Evolutionary conservation across 2,888 invertebrate genomes (phyloP).

Genomic region (Amphipyra berbera): DNA sequence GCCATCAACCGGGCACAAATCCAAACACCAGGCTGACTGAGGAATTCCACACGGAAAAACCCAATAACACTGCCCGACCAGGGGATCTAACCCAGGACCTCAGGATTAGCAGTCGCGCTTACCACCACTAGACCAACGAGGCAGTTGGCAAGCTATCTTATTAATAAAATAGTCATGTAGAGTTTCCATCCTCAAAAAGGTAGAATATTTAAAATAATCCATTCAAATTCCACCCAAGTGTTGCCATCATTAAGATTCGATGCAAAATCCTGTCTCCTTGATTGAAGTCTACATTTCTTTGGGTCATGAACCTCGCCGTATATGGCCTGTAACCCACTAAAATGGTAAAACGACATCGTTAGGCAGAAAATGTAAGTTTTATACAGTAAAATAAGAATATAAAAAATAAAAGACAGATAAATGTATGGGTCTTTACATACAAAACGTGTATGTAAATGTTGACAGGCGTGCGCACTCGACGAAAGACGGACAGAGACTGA

Average conservation of each 20-base stretch:
- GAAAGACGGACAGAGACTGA: conserved; percentile 80
- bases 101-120: too few species aligned
- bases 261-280: conserved; percentile 53
- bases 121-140: too few species aligned
- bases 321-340: conserved; percentile 63
- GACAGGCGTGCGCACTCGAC: conserved; percentile 76
- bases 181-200: background rate
- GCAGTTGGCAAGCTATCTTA: background rate
- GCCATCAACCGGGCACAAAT: too few species aligned
- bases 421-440: conserved; percentile 69
- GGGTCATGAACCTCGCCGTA: conserved; percentile 59
- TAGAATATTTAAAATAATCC: conserved; percentile 15
- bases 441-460: conserved; percentile 81
- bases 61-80: too few species aligned
- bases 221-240: conserved; percentile 49
- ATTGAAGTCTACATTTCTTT: conserved; percentile 60
- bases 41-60: too few species aligned
- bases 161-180: too few species aligned
- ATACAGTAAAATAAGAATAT: conserved; percentile 69
- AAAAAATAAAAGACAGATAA: conserved; percentile 65
- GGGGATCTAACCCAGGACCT: too few species aligned
- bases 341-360: conserved; percentile 82
- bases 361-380: conserved; percentile 77
- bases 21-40: too few species aligned
- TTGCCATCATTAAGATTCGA: conserved; percentile 58